These are phyloP conservation scores for Palythoa grandis DNA, from an alignment of 92 coral and sea anemone genomes.

Conservation along the genomic window DNA sequence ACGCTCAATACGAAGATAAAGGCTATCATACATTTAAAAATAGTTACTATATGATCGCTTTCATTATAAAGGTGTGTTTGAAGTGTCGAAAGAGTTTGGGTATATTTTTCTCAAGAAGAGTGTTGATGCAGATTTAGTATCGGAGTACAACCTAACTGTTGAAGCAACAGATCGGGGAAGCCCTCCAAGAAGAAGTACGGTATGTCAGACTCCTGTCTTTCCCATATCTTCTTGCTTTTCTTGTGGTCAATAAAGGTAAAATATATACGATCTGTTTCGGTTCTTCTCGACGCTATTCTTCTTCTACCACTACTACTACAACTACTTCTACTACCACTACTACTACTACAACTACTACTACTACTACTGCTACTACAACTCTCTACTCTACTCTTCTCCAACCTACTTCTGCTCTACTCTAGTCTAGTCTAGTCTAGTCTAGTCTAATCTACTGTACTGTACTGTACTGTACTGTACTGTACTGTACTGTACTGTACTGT, in stretches of 20 bases:
- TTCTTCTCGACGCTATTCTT: neutral
- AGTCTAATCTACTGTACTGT: too few relatives aligned
- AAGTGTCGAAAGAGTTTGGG: slow-evolving; percentile 60
- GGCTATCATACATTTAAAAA: too few relatives aligned
- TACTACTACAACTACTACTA: too few relatives aligned
- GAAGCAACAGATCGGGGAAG: slow-evolving; percentile 69
- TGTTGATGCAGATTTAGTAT: slow-evolving; percentile 69
- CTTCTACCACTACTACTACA: neutral
- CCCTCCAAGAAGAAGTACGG: slow-evolving; percentile 57
- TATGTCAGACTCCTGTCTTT: neutral
- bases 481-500: neutral
- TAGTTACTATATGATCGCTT: neutral
- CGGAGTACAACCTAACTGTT: slow-evolving; percentile 65
- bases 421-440: too few relatives aligned
- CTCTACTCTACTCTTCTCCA: neutral
- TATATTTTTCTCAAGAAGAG: slow-evolving; percentile 57
- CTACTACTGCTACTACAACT: neutral
- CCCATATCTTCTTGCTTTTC: neutral
- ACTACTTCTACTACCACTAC: too few relatives aligned
- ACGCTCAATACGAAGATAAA: too few relatives aligned
- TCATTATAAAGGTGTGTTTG: slow-evolving; percentile 8
- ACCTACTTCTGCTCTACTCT: too few relatives aligned
- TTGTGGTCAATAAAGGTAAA: neutral
- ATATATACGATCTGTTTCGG: neutral
- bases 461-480: too few relatives aligned